Percentiles rank a stretch among this genome's conserved stretches.
These are phyloP conservation scores for Cryptocheilus praepositus DNA, from an alignment of 2,888 invertebrate species.

Conservation along the genomic window DNA sequence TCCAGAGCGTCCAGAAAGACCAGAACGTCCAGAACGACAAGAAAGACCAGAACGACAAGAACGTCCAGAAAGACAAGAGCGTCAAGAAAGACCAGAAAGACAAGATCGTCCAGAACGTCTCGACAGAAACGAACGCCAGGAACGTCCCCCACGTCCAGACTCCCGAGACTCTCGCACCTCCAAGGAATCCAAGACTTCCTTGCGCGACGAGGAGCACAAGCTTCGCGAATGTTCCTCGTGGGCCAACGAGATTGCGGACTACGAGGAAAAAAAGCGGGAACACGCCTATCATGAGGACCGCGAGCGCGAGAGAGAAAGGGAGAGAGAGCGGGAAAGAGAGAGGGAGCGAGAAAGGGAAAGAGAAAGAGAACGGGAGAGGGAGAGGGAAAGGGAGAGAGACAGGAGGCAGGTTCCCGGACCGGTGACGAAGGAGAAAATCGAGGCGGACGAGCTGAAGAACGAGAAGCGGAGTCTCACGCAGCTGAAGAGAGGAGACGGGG, in stretches of 20 bases:
- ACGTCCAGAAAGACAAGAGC: constrained; percentile 54
- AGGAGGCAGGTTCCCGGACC: constrained; percentile 78
- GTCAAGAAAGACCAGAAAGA: constrained; percentile 59
- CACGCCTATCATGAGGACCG: constrained; percentile 68
- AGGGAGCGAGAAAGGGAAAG: too few relatives aligned
- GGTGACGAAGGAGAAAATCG: constrained; percentile 79
- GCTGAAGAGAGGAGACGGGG: constrained; percentile 74
- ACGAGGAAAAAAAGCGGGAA: constrained; percentile 70
- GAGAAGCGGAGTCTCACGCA: constrained; percentile 77
- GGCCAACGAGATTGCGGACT: constrained; percentile 70
- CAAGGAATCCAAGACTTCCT: constrained; percentile 75
- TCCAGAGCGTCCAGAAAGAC: constrained; percentile 59
- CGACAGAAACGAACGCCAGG: constrained; percentile 63
- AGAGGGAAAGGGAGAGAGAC: constrained; percentile 45
- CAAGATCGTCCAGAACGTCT: constrained; percentile 62
- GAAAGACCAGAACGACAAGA: constrained; percentile 57
- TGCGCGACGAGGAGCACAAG: constrained; percentile 68
- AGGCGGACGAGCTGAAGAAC: constrained; percentile 77
- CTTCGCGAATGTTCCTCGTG: constrained; percentile 65
- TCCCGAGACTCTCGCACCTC: constrained; percentile 78
- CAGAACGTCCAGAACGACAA: constrained; percentile 63
- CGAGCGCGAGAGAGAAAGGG: constrained; percentile 4
- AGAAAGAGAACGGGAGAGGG: constrained; percentile 38
- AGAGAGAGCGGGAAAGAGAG: too few relatives aligned
- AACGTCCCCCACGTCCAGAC: constrained; percentile 78